phyloP scores from a whole-genome alignment of 2,113 vertebrate genomes.

The Cercocebus atys region DNA sequence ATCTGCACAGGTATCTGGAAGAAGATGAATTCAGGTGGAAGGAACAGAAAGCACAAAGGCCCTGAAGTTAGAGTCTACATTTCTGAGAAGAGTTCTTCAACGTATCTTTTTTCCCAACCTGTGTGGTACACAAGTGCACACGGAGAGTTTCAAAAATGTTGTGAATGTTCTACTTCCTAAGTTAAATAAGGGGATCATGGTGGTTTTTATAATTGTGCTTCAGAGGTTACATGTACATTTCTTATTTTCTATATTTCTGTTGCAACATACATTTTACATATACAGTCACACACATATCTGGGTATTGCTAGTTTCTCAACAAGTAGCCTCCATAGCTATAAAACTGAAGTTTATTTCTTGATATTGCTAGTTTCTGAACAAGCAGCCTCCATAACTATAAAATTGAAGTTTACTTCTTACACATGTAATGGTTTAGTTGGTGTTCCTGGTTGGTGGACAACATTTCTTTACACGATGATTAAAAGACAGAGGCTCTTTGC shows the following conservation, averaged over 20 bases:
- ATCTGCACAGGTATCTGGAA: not conserved
- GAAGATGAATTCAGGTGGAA: not conserved
- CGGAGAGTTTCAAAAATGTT: not conserved
- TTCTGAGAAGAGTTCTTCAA: not conserved
- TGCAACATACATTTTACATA: not conserved
- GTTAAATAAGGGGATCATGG: not conserved
- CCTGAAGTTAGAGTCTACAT: not conserved
- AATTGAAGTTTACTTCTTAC: not conserved
- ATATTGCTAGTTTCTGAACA: not conserved
- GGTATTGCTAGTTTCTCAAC: not conserved
- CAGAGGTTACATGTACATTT: not conserved
- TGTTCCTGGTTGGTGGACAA: not conserved
- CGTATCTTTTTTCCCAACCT: not conserved
- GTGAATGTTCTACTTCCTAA: not conserved
- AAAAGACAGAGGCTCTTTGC: not conserved
- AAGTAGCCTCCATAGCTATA: not conserved
- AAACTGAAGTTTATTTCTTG: not conserved
- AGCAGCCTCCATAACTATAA: not conserved
- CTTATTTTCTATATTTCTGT: not conserved
- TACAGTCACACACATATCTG: not conserved
- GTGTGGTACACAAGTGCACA: not conserved
- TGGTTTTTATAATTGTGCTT: not conserved
- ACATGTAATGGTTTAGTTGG: not conserved
- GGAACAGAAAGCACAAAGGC: not conserved
- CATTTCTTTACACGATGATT: not conserved